Evolutionary conservation across 2,888 invertebrate genomes (phyloP).

Genomic region (Platycheirus albimanus): DNA sequence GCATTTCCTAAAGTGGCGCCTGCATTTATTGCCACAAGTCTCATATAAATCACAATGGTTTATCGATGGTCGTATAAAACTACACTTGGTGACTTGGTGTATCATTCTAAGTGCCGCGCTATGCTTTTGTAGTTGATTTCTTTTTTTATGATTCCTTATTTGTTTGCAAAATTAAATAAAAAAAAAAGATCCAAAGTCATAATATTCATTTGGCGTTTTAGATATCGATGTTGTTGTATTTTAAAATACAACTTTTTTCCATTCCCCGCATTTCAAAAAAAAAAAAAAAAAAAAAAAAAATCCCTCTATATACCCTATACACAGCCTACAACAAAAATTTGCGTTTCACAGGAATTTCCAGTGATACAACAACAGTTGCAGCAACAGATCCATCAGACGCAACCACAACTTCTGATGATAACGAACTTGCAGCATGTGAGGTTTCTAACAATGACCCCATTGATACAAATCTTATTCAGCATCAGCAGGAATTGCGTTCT

Average conservation of each 20-base stretch:
- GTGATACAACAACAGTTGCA: constrained; percentile 63
- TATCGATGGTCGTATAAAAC: constrained; percentile 58
- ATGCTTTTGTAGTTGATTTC: constrained; percentile 47
- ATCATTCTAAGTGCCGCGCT: constrained; percentile 51
- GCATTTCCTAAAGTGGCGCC: constrained; percentile 76
- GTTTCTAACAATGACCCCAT: constrained; percentile 41
- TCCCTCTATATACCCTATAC: too few relatives aligned
- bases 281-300: too few relatives aligned
- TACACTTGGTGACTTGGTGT: neutral
- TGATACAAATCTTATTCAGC: constrained; percentile 51
- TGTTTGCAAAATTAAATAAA: constrained; percentile 60
- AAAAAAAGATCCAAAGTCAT: neutral
- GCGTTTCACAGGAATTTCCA: constrained; percentile 83
- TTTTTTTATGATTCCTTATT: constrained; percentile 50
- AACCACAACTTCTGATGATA: constrained; percentile 77
- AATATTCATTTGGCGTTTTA: constrained; percentile 68
- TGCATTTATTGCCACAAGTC: constrained; percentile 69
- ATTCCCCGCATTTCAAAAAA: too few relatives aligned
- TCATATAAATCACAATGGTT: constrained; percentile 65
- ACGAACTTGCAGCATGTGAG: constrained; percentile 65
- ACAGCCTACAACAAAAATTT: constrained; percentile 45
- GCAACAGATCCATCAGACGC: constrained; percentile 40
- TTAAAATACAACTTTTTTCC: too few relatives aligned
- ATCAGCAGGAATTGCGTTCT: constrained; percentile 71
- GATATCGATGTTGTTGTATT: constrained; percentile 47